Conservation (phyloP, 2,797 vertebrate species). For the Peromyscus eremicus region DNA sequence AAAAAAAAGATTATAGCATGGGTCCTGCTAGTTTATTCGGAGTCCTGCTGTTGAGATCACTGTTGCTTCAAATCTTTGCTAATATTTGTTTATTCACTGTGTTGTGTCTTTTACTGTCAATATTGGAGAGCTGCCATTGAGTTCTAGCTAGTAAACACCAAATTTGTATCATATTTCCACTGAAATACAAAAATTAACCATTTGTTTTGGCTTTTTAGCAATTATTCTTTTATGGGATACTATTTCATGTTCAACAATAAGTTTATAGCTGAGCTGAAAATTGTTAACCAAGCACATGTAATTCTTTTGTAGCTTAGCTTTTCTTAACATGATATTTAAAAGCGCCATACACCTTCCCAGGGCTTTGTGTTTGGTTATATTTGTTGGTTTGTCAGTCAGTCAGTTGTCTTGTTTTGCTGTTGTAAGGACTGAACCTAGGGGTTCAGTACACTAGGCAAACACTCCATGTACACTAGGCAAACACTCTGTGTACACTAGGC, state of each 20-base stretch:
- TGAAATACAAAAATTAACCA: slow-evolving; percentile 13
- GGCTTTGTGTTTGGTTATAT: not conserved
- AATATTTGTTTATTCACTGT: not conserved
- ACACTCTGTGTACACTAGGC: too few species aligned
- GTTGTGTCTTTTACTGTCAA: not conserved
- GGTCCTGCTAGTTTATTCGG: not conserved
- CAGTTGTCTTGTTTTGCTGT: not conserved
- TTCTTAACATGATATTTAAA: slow-evolving; percentile 14
- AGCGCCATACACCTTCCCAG: not conserved
- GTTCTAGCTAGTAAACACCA: not conserved
- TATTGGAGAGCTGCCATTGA: slow-evolving; percentile 31
- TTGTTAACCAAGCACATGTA: not conserved
- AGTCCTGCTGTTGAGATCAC: not conserved
- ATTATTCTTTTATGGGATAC: not conserved
- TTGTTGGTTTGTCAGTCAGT: not conserved
- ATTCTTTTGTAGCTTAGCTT: not conserved
- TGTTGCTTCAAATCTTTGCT: not conserved
- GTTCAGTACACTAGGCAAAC: not conserved
- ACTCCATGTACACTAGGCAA: too few species aligned
- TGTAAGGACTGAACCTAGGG: not conserved
- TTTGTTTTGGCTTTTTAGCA: not conserved
- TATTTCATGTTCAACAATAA: slow-evolving; percentile 8
- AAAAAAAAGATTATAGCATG: not conserved
- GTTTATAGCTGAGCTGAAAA: not conserved
- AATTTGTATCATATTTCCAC: not conserved